phyloP scores from a whole-genome alignment of 2,888 invertebrate genomes.

The Pachydiplax longipennis region DNA sequence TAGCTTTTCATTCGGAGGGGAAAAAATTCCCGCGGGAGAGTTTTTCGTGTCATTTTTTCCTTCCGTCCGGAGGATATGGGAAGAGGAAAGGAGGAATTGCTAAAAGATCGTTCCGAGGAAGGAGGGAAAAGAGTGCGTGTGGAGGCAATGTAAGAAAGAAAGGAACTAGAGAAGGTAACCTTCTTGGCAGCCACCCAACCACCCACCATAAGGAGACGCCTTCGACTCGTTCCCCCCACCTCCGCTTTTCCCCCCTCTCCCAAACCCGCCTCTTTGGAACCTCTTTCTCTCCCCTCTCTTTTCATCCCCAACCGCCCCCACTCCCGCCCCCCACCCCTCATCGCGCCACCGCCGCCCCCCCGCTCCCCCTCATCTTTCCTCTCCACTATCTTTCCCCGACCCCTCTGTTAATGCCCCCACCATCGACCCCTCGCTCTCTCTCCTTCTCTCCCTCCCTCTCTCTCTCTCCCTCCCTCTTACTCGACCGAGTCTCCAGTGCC shows the following conservation, averaged over 20 bases:
- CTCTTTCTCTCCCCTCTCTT: constrained; percentile 50
- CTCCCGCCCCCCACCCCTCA: constrained; percentile 51
- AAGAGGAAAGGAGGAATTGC: neutral
- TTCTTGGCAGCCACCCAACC: constrained; percentile 42
- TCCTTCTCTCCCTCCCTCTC: constrained; percentile 15
- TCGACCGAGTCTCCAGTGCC: constrained; percentile 40
- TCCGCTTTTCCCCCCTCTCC: neutral
- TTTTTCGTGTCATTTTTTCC: neutral
- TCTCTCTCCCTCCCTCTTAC: constrained; percentile 40
- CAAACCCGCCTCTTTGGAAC: constrained; percentile 14
- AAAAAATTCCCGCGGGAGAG: neutral
- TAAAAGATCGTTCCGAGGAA: neutral
- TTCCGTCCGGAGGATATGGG: neutral
- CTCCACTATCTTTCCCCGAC: constrained; percentile 18
- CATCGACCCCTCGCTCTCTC: neutral
- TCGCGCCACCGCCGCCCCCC: neutral
- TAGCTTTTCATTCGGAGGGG: neutral
- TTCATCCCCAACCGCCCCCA: constrained; percentile 51
- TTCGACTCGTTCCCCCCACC: neutral
- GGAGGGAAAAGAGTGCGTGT: neutral
- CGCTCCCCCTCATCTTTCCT: constrained; percentile 7
- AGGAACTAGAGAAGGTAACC: constrained; percentile 36
- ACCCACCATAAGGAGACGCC: constrained; percentile 40
- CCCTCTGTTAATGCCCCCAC: constrained; percentile 15
- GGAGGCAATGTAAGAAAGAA: neutral